Evolutionary conservation across 2,888 invertebrate genomes (phyloP), one percentile per base, ranked within the genome.

Genomic region (Glomeris marginata): DNA sequence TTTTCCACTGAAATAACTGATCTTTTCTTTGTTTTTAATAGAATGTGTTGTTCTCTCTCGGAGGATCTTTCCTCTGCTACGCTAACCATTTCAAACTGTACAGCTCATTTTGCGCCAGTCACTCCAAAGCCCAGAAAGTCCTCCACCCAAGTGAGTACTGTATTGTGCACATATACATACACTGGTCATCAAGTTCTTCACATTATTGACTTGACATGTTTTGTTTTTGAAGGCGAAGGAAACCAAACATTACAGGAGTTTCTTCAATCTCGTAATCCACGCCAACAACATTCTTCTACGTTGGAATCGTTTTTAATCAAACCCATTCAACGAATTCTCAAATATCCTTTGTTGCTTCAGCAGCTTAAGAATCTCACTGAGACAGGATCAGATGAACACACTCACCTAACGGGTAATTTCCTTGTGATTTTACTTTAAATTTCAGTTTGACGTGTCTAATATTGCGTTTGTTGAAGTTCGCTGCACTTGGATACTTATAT

Each of bases 21-120:
- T 28, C 28, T 3, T 28, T 28, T 28, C 4, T 38, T 57, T 59
- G 57, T 63, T 60, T 63, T 62, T 78, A 76, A 42, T 77, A 94
- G 94, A 85, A 87, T 70, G 83, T 91, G 57, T 77, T 97, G 60
- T 90, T 92, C 73, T 86, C 91, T 58, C 82, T 95, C 66, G 94
- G 91, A 62, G 91, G 88, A 68, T 91, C 94, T 64, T 97, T 97
- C 72, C 78, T 95, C 62, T 90, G 85, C 73, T 92, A 94, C 69
- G 92, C 94, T 65, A 91, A 94, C 73, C 91, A 95, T 74, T 97
- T 97, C 76, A 95, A 95, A 73, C 77, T 95, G 62, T 97, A 97
- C 76, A 94, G 94, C 70, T 92, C 94, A 60, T 95, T 95, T 74
- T 95, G 95, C 72, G 94, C 95, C 58, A 92, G 91, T 72, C 95